These are phyloP conservation scores for Odiellus spinosus DNA, from an alignment of 2,888 invertebrate species.

Conservation along the genomic window DNA sequence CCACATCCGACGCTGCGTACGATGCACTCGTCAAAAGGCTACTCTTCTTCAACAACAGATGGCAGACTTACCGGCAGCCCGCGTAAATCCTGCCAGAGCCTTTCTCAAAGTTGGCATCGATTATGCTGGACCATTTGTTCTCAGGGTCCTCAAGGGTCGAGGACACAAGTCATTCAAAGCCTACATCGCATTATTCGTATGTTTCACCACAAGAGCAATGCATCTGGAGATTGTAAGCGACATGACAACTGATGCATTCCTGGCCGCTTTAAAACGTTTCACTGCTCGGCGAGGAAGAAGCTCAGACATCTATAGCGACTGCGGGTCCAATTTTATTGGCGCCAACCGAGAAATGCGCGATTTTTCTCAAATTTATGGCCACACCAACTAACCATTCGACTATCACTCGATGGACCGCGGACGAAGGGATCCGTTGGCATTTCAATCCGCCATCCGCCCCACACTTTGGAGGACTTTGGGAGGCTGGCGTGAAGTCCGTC, in stretches of 20 bases:
- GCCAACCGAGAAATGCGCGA: constrained; percentile 8
- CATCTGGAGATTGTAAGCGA: constrained; percentile 15
- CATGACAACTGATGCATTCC: constrained; percentile 13
- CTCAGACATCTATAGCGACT: no score
- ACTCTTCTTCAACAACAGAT: constrained; percentile 1
- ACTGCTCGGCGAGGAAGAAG: constrained; percentile 7
- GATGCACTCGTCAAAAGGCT: constrained; percentile 3
- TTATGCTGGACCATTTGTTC: constrained; percentile 8
- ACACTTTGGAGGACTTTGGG: constrained; percentile 17
- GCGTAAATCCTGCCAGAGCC: background rate
- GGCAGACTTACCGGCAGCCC: constrained; percentile 4
- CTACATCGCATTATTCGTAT: constrained; percentile 11
- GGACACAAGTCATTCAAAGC: constrained; percentile 4
- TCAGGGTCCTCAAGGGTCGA: constrained; percentile 1
- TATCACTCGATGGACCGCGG: background rate
- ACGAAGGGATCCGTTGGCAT: constrained; percentile 17
- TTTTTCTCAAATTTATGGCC: background rate
- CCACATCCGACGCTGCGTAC: constrained; percentile 3
- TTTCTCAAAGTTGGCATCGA: constrained; percentile 5
- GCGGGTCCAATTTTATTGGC: constrained; percentile 18
- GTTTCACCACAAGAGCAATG: constrained; percentile 9
- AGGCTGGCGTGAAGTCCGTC: constrained; percentile 13
- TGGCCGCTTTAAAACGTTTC: constrained; percentile 13
- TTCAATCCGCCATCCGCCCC: constrained; percentile 18
- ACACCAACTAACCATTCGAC: background rate